phyloP scores from a whole-genome alignment of 1,140 invertebrate species.

The Harlomillsia oculata region DNA sequence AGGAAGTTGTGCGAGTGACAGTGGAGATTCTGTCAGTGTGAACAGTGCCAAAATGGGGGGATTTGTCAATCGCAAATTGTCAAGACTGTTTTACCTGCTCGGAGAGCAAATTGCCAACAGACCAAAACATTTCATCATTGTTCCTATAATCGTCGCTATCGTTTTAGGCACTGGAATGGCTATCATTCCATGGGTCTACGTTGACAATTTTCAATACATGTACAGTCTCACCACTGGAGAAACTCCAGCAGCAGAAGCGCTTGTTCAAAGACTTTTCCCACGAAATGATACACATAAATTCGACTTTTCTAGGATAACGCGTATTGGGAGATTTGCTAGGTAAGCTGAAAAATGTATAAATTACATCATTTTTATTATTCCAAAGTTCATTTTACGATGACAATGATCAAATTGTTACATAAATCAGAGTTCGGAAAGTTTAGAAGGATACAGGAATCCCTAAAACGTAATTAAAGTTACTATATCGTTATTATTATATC shows the following conservation, averaged over 20 bases:
- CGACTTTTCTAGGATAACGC: conserved; percentile 69
- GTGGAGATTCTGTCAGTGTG: no score
- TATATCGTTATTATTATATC: no score
- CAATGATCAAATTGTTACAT: no score
- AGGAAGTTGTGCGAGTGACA: no score
- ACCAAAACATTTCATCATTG: conserved; percentile 16
- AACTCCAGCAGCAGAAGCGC: conserved; percentile 55
- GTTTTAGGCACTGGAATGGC: conserved; percentile 57
- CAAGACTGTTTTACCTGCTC: background rate
- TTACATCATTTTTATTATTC: background rate
- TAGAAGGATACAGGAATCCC: no score
- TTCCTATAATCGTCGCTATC: background rate
- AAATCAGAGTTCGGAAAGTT: no score
- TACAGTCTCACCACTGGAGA: conserved; percentile 78
- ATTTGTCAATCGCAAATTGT: conserved; percentile 3
- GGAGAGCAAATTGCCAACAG: conserved; percentile 2
- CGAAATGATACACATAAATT: conserved; percentile 75
- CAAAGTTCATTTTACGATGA: background rate
- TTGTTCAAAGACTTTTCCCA: conserved; percentile 76
- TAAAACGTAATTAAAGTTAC: no score
- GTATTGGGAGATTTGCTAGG: conserved; percentile 75
- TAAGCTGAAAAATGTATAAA: conserved; percentile 41
- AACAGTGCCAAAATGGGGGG: conserved; percentile 7
- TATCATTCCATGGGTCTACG: conserved; percentile 72
- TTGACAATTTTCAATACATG: conserved; percentile 83